Conservation (phyloP, 2,888 invertebrate genomes). For the Tetheella fluctuosa region DNA sequence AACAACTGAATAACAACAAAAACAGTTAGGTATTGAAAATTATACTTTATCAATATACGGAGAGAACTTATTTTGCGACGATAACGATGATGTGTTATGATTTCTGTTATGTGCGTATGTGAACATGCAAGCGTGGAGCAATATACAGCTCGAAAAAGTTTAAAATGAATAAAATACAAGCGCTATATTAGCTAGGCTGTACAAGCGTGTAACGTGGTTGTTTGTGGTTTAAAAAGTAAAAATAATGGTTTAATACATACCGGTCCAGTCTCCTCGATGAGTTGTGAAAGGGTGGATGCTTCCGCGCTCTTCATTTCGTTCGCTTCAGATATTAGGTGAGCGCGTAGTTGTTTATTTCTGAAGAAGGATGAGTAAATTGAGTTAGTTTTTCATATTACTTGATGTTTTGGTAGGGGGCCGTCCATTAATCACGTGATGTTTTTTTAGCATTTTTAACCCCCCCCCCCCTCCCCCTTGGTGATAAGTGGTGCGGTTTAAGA, state of each 20-base stretch:
- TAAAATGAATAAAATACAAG: slow-evolving; percentile 33
- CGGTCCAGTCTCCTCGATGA: slow-evolving; percentile 81
- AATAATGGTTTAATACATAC: slow-evolving; percentile 50
- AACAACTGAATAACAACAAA: neutral
- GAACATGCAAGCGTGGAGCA: slow-evolving; percentile 13
- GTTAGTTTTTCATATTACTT: too few species aligned
- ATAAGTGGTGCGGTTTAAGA: too few species aligned
- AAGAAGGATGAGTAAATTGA: slow-evolving; percentile 23
- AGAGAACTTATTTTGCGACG: slow-evolving; percentile 10
- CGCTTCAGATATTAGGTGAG: slow-evolving; percentile 89
- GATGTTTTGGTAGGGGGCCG: too few species aligned
- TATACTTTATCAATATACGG: neutral
- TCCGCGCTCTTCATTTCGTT: slow-evolving; percentile 84
- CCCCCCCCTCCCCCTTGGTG: too few species aligned
- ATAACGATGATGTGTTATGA: slow-evolving; percentile 10
- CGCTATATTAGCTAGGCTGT: slow-evolving; percentile 47
- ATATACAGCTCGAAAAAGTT: slow-evolving; percentile 28
- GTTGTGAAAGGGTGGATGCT: slow-evolving; percentile 77
- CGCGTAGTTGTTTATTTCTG: slow-evolving; percentile 90
- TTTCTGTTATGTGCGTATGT: slow-evolving; percentile 8
- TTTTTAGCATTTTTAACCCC: too few species aligned
- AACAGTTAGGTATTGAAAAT: neutral
- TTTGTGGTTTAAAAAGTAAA: slow-evolving; percentile 23
- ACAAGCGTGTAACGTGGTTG: slow-evolving; percentile 49
- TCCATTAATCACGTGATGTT: too few species aligned